Evolutionary conservation across 1,140 invertebrate species (phyloP).

Genomic region (Plectrocnemia conspersa): DNA sequence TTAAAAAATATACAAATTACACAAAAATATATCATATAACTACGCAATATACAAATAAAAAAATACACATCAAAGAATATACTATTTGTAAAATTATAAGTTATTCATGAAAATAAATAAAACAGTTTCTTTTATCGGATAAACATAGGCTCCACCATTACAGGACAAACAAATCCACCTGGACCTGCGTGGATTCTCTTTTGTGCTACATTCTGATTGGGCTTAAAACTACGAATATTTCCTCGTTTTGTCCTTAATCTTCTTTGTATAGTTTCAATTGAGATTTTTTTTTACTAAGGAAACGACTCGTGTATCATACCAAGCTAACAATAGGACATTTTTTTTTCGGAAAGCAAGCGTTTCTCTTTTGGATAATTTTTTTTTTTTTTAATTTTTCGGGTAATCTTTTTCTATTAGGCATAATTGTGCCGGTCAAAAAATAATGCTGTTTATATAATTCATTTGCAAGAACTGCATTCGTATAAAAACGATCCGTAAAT

Average conservation of each 20-base stretch:
- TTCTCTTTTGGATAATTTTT: conserved; percentile 17
- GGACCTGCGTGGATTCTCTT: no score
- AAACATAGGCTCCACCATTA: no score
- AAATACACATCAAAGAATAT: no score
- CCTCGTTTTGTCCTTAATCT: conserved; percentile 10
- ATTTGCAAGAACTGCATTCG: conserved; percentile 17
- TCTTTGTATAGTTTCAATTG: conserved; percentile 10
- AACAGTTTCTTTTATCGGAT: no score
- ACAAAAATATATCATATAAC: no score
- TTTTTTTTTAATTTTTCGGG: conserved; percentile 21
- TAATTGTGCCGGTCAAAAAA: conserved; percentile 24
- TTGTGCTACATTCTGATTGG: conserved; percentile 6
- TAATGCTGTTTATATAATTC: conserved; percentile 12
- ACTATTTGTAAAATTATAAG: no score
- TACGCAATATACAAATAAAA: no score
- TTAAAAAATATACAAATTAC: no score
- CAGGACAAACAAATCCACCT: no score
- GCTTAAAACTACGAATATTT: conserved; percentile 6
- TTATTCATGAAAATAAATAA: no score
- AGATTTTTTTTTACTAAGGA: conserved; percentile 8
- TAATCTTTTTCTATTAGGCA: conserved; percentile 15
- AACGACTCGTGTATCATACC: conserved; percentile 22
- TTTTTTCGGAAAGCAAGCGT: conserved; percentile 7
- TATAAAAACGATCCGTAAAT: conserved; percentile 25
- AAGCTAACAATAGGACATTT: conserved; percentile 14